Percentiles rank a stretch among this genome's conserved stretches.
phyloP scores from a whole-genome alignment of 2,888 invertebrate species.

The Laothoe populi region DNA sequence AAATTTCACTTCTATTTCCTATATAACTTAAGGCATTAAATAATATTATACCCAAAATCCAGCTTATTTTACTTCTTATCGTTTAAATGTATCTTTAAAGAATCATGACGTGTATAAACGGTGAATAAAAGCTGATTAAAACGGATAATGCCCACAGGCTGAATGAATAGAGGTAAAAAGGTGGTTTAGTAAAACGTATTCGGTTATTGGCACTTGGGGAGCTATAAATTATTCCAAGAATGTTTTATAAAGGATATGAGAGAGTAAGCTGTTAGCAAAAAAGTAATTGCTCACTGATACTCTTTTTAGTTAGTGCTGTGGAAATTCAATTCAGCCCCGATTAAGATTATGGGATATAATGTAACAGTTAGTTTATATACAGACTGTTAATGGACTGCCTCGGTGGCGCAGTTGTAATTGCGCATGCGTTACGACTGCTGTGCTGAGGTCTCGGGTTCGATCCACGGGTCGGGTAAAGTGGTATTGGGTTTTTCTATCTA shows the following conservation, averaged over 20 bases:
- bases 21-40: neutral
- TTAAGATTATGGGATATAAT: too few species aligned
- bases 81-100: constrained; percentile 4
- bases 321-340: too few species aligned
- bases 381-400: too few species aligned
- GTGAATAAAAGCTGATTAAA: neutral
- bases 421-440: too few species aligned
- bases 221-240: constrained; percentile 30
- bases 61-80: neutral
- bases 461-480: too few species aligned
- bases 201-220: constrained; percentile 31
- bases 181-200: constrained; percentile 25
- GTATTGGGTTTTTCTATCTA: too few species aligned
- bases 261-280: constrained; percentile 22
- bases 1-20: neutral
- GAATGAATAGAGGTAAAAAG: constrained; percentile 33
- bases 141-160: neutral
- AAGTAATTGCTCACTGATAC: constrained; percentile 21
- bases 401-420: too few species aligned
- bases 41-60: neutral
- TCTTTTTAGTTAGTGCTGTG: constrained; percentile 5
- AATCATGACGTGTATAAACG: constrained; percentile 5
- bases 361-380: neutral
- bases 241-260: constrained; percentile 28
- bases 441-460: too few species aligned